A percentile compares a stretch with the other conserved stretches of the same genome.
These are phyloP conservation scores for Muntiacus reevesi DNA, from an alignment of 2,113 vertebrate species.

Conservation along the genomic window DNA sequence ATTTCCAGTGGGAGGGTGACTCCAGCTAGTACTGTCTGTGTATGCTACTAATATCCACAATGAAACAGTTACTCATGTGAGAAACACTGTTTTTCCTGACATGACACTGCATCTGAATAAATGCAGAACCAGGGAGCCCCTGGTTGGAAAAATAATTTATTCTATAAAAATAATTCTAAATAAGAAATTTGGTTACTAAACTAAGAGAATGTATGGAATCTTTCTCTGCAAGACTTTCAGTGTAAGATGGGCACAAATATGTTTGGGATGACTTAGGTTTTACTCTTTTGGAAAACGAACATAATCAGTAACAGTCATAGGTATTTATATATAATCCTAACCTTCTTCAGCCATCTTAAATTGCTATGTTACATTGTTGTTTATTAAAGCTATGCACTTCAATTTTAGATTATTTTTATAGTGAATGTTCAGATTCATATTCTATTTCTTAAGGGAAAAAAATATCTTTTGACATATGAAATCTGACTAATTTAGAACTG, in stretches of 20 bases:
- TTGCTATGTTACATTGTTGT: neutral
- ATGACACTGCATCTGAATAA: neutral
- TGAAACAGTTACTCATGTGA: neutral
- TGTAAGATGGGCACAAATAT: neutral
- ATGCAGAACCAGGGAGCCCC: neutral
- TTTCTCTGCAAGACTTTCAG: neutral
- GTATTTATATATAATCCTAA: neutral
- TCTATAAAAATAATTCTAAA: neutral
- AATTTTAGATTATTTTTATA: conserved; percentile 12
- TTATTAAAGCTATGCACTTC: neutral
- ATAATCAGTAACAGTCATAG: neutral
- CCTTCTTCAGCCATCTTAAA: neutral
- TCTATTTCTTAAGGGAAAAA: neutral
- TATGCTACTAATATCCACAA: neutral
- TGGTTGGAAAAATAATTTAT: neutral
- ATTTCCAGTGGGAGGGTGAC: neutral
- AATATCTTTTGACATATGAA: conserved; percentile 7
- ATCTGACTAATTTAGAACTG: neutral
- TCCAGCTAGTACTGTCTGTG: neutral
- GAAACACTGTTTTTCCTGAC: neutral
- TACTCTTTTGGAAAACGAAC: neutral
- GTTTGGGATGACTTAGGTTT: neutral
- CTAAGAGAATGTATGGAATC: neutral
- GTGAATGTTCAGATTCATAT: neutral
- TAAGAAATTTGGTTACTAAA: neutral